phyloP scores from a whole-genome alignment of 2,113 vertebrate species.

The Ranitomeya variabilis region DNA sequence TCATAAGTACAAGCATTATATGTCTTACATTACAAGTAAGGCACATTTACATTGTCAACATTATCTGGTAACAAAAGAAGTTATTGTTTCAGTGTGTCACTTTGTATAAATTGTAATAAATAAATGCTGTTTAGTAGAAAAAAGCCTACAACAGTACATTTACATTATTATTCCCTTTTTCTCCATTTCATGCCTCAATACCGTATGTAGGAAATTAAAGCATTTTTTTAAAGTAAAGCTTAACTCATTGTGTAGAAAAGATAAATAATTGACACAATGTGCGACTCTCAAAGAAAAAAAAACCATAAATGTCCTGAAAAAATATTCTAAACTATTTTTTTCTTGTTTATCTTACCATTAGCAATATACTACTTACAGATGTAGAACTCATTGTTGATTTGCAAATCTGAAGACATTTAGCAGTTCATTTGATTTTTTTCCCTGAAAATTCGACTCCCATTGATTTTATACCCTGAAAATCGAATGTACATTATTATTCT shows the following conservation, averaged over 20 bases:
- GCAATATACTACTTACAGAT: too few species aligned
- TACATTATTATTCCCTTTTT: not conserved
- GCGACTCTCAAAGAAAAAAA: not conserved
- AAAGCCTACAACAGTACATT: not conserved
- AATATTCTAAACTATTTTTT: too few species aligned
- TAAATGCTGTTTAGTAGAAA: not conserved
- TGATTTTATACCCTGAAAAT: too few species aligned
- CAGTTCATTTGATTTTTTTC: too few species aligned
- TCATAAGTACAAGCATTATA: not conserved
- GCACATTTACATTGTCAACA: not conserved
- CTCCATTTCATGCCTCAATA: not conserved
- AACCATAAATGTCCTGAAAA: too few species aligned
- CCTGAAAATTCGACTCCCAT: too few species aligned
- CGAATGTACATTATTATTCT: too few species aligned
- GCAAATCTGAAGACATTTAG: too few species aligned
- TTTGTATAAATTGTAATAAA: not conserved
- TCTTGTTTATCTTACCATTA: too few species aligned
- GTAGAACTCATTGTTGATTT: too few species aligned
- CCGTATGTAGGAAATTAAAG: not conserved
- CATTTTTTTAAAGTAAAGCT: not conserved
- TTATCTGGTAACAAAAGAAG: not conserved
- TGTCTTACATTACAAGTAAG: not conserved
- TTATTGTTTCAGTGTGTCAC: not conserved
- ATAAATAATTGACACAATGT: not conserved
- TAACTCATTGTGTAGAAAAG: not conserved